phyloP scores from a whole-genome alignment of 2,888 invertebrate species.

The Campoletis raptor region DNA sequence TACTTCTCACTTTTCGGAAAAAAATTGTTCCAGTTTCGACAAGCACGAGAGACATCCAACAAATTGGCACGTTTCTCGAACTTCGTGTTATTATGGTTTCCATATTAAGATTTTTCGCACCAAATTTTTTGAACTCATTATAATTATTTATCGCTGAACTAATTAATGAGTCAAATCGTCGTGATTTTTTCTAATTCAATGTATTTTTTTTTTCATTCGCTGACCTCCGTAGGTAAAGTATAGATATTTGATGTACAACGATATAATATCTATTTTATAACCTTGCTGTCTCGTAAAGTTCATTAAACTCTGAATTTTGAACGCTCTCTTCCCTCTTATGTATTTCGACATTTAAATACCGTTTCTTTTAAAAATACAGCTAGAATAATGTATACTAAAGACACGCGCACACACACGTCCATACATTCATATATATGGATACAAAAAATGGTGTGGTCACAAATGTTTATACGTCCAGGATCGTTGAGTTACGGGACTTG shows the following conservation, averaged over 20 bases:
- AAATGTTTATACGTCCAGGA: slow-evolving; percentile 48
- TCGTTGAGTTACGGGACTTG: slow-evolving; percentile 61
- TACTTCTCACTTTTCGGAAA: slow-evolving; percentile 33
- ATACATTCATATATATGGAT: neutral
- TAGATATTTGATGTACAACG: neutral
- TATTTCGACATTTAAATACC: slow-evolving; percentile 68
- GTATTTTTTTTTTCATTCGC: neutral
- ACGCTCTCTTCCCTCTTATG: slow-evolving; percentile 38
- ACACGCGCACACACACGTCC: neutral
- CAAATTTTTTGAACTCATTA: neutral
- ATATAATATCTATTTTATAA: slow-evolving; percentile 34
- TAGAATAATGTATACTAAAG: slow-evolving; percentile 27
- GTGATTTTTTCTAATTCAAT: neutral
- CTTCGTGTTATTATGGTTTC: neutral
- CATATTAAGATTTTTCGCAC: neutral
- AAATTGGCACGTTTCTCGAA: neutral
- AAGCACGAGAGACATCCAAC: neutral
- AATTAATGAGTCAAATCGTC: neutral
- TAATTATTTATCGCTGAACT: neutral
- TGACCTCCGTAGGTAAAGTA: neutral
- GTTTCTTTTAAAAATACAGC: slow-evolving; percentile 59
- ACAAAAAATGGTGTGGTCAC: slow-evolving; percentile 29
- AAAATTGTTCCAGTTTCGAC: slow-evolving; percentile 51
- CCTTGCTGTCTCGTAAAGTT: slow-evolving; percentile 49
- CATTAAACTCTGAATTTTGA: slow-evolving; percentile 56